These are phyloP conservation scores for Urophycis tenuis DNA, from an alignment of 2,797 vertebrate genomes.

Conservation along the genomic window DNA sequence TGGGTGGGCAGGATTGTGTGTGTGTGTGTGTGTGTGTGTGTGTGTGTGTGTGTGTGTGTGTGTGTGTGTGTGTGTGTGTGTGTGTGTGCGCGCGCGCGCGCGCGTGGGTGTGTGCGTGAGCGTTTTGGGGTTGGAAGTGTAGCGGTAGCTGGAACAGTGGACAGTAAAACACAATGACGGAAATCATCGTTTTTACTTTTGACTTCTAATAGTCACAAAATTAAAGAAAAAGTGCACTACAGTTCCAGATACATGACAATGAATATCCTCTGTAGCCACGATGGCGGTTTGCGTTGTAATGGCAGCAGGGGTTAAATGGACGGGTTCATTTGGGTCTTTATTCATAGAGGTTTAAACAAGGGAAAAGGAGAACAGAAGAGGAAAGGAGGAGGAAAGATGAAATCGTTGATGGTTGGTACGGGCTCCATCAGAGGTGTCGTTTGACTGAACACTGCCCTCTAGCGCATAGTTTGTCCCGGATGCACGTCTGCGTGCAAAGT, in stretches of 20 bases:
- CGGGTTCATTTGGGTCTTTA: background rate
- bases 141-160: conserved; percentile 29
- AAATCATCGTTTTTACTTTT: conserved; percentile 41
- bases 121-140: conserved; percentile 50
- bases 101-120: conserved; percentile 38
- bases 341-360: conserved; percentile 19
- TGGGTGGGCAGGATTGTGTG: conserved; percentile 12
- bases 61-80: conserved; percentile 40
- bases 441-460: conserved; percentile 66
- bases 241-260: background rate
- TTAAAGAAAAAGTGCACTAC: background rate
- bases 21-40: too few relatives aligned
- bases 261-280: background rate
- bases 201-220: conserved; percentile 42
- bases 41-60: conserved; percentile 45
- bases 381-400: conserved; percentile 11
- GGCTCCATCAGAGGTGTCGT: conserved; percentile 11
- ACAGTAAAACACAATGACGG: conserved; percentile 40
- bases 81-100: conserved; percentile 36
- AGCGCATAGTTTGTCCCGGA: conserved; percentile 35
- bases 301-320: background rate
- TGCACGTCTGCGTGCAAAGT: background rate
- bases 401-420: conserved; percentile 22
- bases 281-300: background rate
- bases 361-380: background rate